Conservation (phyloP, 1,140 invertebrate species). For the Maconellicoccus hirsutus region DNA sequence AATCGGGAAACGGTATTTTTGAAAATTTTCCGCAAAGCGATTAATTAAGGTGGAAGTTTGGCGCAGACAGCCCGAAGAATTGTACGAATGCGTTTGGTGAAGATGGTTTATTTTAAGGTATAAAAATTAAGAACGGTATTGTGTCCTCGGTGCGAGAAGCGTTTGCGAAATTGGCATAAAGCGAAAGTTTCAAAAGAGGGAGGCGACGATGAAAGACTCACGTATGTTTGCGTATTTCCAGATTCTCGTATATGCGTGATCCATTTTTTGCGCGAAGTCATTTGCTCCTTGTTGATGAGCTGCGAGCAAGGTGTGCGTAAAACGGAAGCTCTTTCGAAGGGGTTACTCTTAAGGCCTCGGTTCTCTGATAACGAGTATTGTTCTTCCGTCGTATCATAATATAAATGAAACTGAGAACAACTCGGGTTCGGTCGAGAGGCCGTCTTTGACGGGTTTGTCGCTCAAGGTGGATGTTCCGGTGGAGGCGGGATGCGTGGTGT, state of each 20-base stretch:
- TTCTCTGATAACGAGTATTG: conserved; percentile 10
- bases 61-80: too few relatives aligned
- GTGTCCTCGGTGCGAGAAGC: too few relatives aligned
- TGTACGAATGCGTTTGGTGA: too few relatives aligned
- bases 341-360: neutral
- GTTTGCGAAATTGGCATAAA: too few relatives aligned
- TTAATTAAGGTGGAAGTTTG: too few relatives aligned
- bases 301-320: conserved; percentile 12
- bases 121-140: too few relatives aligned
- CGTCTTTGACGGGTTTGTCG: neutral
- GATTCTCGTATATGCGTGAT: neutral
- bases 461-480: too few relatives aligned
- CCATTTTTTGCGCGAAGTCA: conserved; percentile 7
- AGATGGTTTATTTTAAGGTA: too few relatives aligned
- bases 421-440: neutral
- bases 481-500: too few relatives aligned
- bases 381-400: conserved; percentile 19
- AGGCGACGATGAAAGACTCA: neutral
- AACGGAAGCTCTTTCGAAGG: conserved; percentile 14
- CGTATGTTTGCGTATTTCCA: neutral
- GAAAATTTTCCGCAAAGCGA: too few relatives aligned
- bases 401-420: conserved; percentile 14
- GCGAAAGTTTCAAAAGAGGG: too few relatives aligned
- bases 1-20: too few relatives aligned
- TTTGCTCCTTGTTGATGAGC: conserved; percentile 11